Percentiles rank a stretch among this genome's conserved stretches.
Evolutionary conservation across 2,888 invertebrate species (phyloP).

Genomic region (Drosophila histrio): DNA sequence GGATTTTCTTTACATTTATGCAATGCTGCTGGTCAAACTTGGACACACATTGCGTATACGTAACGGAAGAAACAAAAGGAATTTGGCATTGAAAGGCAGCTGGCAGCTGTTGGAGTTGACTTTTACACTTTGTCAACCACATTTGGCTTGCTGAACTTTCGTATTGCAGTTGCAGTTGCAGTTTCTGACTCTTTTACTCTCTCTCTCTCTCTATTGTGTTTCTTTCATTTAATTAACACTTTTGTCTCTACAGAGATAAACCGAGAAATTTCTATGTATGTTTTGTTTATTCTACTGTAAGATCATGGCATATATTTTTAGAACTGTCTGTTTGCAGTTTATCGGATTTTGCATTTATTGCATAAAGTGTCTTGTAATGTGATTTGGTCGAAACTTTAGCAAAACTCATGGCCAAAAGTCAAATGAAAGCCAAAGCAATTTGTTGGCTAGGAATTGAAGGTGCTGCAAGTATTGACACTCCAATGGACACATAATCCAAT

Average conservation of each 20-base stretch:
- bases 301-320: slow-evolving; percentile 10
- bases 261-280: slow-evolving; percentile 14
- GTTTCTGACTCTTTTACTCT: background rate
- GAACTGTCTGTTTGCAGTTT: background rate
- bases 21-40: slow-evolving; percentile 1
- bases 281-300: slow-evolving; percentile 7
- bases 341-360: slow-evolving; percentile 5
- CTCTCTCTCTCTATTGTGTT: background rate
- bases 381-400: slow-evolving; percentile 23
- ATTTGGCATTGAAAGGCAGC: slow-evolving; percentile 8
- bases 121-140: slow-evolving; percentile 38
- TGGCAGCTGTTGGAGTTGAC: slow-evolving; percentile 12
- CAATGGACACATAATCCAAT: slow-evolving; percentile 27
- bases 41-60: slow-evolving; percentile 30
- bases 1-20: slow-evolving; percentile 1
- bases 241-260: slow-evolving; percentile 31
- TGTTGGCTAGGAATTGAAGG: background rate
- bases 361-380: slow-evolving; percentile 7
- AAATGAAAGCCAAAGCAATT: slow-evolving; percentile 11
- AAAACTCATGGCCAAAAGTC: slow-evolving; percentile 14
- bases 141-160: slow-evolving; percentile 38
- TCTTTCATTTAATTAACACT: slow-evolving; percentile 48
- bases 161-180: slow-evolving; percentile 2
- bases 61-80: background rate
- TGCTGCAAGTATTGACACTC: slow-evolving; percentile 24